These are phyloP conservation scores for Linnaemya tessellans DNA, from an alignment of 2,888 invertebrate species.

Conservation along the genomic window DNA sequence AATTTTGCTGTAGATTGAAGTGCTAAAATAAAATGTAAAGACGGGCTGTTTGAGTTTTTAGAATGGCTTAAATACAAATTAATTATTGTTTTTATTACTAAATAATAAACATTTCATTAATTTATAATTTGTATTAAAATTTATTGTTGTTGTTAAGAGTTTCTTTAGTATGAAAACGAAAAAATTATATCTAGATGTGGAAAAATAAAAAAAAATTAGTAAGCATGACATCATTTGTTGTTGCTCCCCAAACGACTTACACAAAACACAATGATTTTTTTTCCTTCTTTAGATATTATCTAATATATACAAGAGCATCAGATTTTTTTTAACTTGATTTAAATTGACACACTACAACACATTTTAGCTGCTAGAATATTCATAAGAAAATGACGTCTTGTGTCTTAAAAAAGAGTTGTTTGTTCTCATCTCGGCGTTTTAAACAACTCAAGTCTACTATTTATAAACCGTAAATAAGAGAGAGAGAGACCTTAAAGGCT, in stretches of 20 bases:
- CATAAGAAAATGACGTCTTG: slow-evolving; percentile 18
- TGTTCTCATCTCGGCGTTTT: background rate
- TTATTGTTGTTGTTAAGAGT: slow-evolving; percentile 1
- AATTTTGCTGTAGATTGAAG: slow-evolving; percentile 13
- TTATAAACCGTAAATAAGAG: background rate
- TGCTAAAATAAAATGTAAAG: slow-evolving; percentile 12
- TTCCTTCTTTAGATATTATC: slow-evolving; percentile 22
- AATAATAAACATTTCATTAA: slow-evolving; percentile 49
- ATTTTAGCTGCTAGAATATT: slow-evolving; percentile 23
- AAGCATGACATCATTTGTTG: slow-evolving; percentile 49
- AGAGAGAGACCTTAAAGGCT: slow-evolving; percentile 16
- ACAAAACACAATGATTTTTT: slow-evolving; percentile 36
- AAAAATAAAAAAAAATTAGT: slow-evolving; percentile 38
- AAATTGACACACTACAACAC: slow-evolving; percentile 44
- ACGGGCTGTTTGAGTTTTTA: slow-evolving; percentile 10
- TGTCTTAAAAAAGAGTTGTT: background rate
- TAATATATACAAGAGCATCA: slow-evolving; percentile 37
- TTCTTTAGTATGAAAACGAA: background rate
- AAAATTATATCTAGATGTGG: slow-evolving; percentile 2
- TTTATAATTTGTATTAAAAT: slow-evolving; percentile 34
- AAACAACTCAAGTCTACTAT: background rate
- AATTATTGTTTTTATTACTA: slow-evolving; percentile 43
- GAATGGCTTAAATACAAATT: slow-evolving; percentile 45
- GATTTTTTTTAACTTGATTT: slow-evolving; percentile 49
- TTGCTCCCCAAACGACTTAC: slow-evolving; percentile 1